Evolutionary conservation across 2,888 invertebrate species (phyloP).

Genomic region (Dolomedes plantarius): DNA sequence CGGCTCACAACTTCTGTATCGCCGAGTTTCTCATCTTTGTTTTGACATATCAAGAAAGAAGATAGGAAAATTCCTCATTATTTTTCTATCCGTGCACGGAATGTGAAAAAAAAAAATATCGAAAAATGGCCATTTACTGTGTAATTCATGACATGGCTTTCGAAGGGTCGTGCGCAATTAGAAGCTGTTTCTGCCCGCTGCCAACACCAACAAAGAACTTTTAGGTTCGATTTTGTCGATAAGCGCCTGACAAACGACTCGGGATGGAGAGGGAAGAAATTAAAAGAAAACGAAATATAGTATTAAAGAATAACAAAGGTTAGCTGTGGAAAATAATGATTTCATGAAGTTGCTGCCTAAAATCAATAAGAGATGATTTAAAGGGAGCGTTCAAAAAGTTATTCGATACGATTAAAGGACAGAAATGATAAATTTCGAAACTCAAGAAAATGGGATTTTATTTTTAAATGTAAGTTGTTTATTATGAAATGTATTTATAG

Average conservation of each 20-base stretch:
- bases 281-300: constrained; percentile 22
- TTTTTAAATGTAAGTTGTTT: no score
- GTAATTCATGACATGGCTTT: constrained; percentile 20
- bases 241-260: constrained; percentile 4
- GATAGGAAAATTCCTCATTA: constrained; percentile 31
- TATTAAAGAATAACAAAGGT: constrained; percentile 30
- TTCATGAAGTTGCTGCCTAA: constrained; percentile 17
- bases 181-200: neutral
- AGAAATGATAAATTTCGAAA: no score
- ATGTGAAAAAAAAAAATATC: neutral
- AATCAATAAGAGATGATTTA: constrained; percentile 18
- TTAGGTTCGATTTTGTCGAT: constrained; percentile 37
- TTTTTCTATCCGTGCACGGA: constrained; percentile 13
- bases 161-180: constrained; percentile 9
- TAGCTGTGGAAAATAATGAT: constrained; percentile 35
- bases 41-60: neutral
- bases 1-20: constrained; percentile 1
- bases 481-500: no score
- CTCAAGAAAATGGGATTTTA: no score
- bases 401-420: neutral
- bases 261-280: constrained; percentile 15
- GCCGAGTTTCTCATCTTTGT: constrained; percentile 40
- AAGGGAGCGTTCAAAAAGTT: neutral
- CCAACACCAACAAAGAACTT: constrained; percentile 31
- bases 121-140: constrained; percentile 3